These are phyloP conservation scores for Nomada hirtipes DNA, from an alignment of 2,888 invertebrate species.

Conservation along the genomic window DNA sequence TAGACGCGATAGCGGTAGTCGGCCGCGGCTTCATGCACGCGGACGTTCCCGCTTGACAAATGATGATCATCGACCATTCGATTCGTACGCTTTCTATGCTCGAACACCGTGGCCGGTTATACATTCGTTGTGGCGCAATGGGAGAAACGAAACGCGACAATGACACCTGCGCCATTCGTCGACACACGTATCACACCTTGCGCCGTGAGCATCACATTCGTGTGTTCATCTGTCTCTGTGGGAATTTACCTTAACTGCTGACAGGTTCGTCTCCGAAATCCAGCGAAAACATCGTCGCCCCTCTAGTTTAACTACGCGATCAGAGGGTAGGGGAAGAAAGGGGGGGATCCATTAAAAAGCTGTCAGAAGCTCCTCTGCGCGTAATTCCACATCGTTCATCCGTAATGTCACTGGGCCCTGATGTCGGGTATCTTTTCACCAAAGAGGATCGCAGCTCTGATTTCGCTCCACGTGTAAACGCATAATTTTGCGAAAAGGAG, in stretches of 20 bases:
- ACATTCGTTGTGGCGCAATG: constrained; percentile 64
- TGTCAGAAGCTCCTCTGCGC: constrained; percentile 61
- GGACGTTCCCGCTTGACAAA: constrained; percentile 73
- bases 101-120: constrained; percentile 45
- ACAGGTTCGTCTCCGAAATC: not conserved
- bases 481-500: constrained; percentile 50
- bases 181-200: constrained; percentile 55
- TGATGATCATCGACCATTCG: constrained; percentile 74
- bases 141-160: constrained; percentile 69
- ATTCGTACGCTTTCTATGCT: constrained; percentile 75
- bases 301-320: constrained; percentile 30
- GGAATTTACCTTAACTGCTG: not conserved
- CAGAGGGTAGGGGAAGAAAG: constrained; percentile 17
- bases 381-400: not conserved
- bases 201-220: constrained; percentile 6
- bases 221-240: not conserved
- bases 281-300: constrained; percentile 6
- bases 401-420: constrained; percentile 57
- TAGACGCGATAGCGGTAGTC: constrained; percentile 56
- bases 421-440: constrained; percentile 32
- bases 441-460: not conserved
- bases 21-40: constrained; percentile 46
- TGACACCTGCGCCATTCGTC: constrained; percentile 69
- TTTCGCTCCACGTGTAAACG: constrained; percentile 18
- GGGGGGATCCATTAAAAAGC: constrained; percentile 59